These are phyloP conservation scores for Osmerus mordax DNA, from an alignment of 2,113 vertebrate species.

Conservation along the genomic window DNA sequence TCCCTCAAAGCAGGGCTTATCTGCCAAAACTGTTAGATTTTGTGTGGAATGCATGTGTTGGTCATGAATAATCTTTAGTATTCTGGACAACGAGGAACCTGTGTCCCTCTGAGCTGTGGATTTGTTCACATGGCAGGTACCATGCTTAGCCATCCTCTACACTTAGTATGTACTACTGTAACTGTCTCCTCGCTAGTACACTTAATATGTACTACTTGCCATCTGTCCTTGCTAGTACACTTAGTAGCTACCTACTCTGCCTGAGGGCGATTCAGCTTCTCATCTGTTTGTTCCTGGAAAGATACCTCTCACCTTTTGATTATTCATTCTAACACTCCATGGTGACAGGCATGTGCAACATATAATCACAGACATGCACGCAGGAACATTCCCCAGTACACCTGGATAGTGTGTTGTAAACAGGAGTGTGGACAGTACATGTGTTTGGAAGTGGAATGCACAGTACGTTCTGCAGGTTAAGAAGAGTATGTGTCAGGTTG, in stretches of 20 bases:
- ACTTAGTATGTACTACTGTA: conserved; percentile 22
- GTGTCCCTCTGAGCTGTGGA: conserved; percentile 48
- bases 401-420: neutral
- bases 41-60: conserved; percentile 51
- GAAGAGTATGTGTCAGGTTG: conserved; percentile 1
- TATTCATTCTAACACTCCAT: neutral
- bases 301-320: no score
- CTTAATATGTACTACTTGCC: no score
- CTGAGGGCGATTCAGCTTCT: no score
- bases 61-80: conserved; percentile 45
- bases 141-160: conserved; percentile 35
- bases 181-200: no score
- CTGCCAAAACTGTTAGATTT: conserved; percentile 24
- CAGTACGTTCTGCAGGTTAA: neutral
- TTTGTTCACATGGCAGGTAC: conserved; percentile 42
- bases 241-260: no score
- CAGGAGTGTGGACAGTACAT: neutral
- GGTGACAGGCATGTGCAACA: neutral
- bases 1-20: conserved; percentile 31
- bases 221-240: no score
- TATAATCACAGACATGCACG: conserved; percentile 2
- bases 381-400: neutral
- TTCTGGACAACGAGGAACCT: conserved; percentile 56
- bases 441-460: neutral
- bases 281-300: no score